A percentile compares a stretch with the other conserved stretches of the same genome.
These are phyloP conservation scores for Whitmania pigra DNA, from an alignment of 1,140 invertebrate species.

Conservation along the genomic window DNA sequence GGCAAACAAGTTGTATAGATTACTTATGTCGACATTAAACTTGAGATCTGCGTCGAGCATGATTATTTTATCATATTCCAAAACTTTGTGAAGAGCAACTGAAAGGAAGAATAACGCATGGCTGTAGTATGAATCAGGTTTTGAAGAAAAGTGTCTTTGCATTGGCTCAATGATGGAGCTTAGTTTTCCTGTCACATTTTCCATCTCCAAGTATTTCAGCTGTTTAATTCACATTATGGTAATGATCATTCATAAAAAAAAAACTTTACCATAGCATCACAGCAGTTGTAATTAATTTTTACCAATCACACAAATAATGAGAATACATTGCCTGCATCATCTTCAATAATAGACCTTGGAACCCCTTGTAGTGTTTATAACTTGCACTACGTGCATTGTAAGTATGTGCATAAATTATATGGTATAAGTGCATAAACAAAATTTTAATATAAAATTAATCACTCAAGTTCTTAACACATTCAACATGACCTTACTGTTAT, in stretches of 20 bases:
- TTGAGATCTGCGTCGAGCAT: slow-evolving; percentile 68
- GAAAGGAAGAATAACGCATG: slow-evolving; percentile 70
- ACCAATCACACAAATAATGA: neutral
- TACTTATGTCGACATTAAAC: slow-evolving; percentile 56
- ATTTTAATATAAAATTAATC: slow-evolving; percentile 28
- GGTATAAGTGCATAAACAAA: neutral
- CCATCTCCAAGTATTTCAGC: slow-evolving; percentile 53
- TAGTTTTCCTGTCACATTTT: slow-evolving; percentile 49
- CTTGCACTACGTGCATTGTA: too few species aligned
- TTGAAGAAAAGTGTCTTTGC: slow-evolving; percentile 61
- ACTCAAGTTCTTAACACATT: slow-evolving; percentile 36
- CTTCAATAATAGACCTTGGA: neutral
- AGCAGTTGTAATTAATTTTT: neutral
- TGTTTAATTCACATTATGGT: slow-evolving; percentile 39
- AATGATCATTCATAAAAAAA: too few species aligned
- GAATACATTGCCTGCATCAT: too few species aligned
- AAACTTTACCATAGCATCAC: neutral
- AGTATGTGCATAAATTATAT: too few species aligned
- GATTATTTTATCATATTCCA: slow-evolving; percentile 50
- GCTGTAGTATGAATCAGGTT: slow-evolving; percentile 65
- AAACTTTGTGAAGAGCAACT: slow-evolving; percentile 57
- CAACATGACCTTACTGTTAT: slow-evolving; percentile 39
- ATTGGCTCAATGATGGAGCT: slow-evolving; percentile 55
- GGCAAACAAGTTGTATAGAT: slow-evolving; percentile 57
- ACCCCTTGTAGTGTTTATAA: neutral